Percentiles rank a stretch among this genome's conserved stretches.
These are phyloP conservation scores for Drosophila falleni DNA, from an alignment of 2,888 invertebrate species.

Conservation along the genomic window DNA sequence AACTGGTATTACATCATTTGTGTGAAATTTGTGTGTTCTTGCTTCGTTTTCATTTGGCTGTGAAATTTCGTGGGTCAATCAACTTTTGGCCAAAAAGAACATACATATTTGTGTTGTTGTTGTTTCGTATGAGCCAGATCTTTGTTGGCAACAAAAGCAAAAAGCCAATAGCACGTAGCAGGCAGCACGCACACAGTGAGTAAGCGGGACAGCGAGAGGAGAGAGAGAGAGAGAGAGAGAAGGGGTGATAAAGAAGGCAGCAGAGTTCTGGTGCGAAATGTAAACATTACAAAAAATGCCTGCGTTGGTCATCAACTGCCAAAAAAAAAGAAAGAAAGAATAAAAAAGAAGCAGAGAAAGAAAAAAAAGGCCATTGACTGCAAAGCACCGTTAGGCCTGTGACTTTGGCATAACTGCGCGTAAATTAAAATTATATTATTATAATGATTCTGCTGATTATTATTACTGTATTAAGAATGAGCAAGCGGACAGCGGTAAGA, in stretches of 20 bases:
- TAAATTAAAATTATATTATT: conserved; percentile 68
- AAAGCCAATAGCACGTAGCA: conserved; percentile 51
- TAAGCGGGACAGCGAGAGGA: neutral
- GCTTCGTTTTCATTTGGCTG: conserved; percentile 56
- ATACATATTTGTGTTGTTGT: conserved; percentile 34
- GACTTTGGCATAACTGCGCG: conserved; percentile 66
- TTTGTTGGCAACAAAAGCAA: conserved; percentile 74
- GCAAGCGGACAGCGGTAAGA: conserved; percentile 6
- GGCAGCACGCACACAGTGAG: conserved; percentile 17
- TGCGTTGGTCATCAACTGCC: conserved; percentile 47
- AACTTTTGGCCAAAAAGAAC: conserved; percentile 72
- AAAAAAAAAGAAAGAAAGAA: conserved; percentile 14
- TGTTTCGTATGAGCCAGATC: conserved; percentile 63
- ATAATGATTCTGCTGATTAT: conserved; percentile 54
- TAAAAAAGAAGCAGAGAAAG: conserved; percentile 1
- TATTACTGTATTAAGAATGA: conserved; percentile 58
- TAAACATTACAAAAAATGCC: conserved; percentile 75
- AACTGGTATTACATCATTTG: conserved; percentile 74
- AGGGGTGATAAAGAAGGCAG: neutral
- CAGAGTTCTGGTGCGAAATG: conserved; percentile 66
- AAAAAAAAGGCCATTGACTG: conserved; percentile 59
- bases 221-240: conserved; percentile 24
- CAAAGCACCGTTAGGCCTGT: conserved; percentile 56
- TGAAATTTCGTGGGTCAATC: conserved; percentile 69
- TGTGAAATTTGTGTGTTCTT: conserved; percentile 62